phyloP scores from a whole-genome alignment of 2,113 vertebrate species.

The Coptodon bakossiorum region DNA sequence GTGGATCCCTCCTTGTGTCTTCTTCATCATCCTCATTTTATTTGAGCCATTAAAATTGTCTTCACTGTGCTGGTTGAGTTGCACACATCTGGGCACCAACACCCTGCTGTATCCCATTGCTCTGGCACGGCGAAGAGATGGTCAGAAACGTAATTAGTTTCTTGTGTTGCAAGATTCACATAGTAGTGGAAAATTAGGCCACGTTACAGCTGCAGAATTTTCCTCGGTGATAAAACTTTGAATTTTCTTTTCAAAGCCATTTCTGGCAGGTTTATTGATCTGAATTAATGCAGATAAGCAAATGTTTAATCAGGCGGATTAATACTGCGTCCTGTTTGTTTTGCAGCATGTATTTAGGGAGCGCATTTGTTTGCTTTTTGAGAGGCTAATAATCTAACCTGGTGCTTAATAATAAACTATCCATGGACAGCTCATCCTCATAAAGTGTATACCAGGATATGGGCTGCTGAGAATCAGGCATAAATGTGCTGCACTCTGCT shows the following conservation, averaged over 20 bases:
- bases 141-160: neutral
- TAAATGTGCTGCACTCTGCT: neutral
- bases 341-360: neutral
- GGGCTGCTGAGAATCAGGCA: neutral
- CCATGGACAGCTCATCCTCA: neutral
- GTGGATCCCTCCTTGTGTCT: neutral
- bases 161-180: neutral
- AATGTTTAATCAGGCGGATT: neutral
- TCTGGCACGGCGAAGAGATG: neutral
- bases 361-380: neutral
- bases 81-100: neutral
- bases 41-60: slow-evolving; percentile 2
- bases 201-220: neutral
- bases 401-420: neutral
- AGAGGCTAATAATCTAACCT: neutral
- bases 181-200: neutral
- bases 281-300: neutral
- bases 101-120: neutral
- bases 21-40: neutral
- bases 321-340: neutral
- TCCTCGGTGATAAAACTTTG: rapidly evolving
- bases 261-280: neutral
- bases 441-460: neutral
- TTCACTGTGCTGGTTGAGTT: neutral
- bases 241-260: neutral